Conservation (phyloP, 2,797 vertebrate species). For the Melanotaenia parkinsoni region DNA sequence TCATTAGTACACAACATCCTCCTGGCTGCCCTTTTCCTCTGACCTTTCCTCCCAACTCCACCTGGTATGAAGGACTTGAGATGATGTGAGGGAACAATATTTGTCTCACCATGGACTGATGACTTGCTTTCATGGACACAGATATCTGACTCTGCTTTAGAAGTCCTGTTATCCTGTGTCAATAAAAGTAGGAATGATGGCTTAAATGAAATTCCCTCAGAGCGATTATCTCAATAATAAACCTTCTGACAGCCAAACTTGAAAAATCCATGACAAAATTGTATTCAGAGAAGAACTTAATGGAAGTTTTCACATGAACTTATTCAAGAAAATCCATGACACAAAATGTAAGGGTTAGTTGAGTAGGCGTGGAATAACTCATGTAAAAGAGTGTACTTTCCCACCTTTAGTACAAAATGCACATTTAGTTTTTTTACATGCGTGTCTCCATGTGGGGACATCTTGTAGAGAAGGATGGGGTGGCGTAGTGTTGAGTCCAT, state of each 20-base stretch:
- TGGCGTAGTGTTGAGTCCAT: no score
- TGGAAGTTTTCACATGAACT: background rate
- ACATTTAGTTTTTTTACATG: background rate
- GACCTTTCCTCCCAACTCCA: conserved; percentile 19
- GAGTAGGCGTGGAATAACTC: background rate
- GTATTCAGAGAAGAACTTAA: background rate
- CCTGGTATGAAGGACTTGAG: background rate
- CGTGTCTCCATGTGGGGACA: background rate
- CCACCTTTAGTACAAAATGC: background rate
- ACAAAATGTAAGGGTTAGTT: background rate
- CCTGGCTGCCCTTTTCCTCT: conserved; percentile 7
- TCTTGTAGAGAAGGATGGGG: no score
- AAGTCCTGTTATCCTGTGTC: background rate
- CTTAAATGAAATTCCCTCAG: background rate
- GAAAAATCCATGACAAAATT: background rate
- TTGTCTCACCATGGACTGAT: background rate
- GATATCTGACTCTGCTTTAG: background rate
- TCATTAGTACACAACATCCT: conserved; percentile 26
- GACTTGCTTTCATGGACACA: background rate
- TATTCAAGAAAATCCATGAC: background rate
- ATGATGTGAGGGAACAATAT: background rate
- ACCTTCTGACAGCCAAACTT: background rate
- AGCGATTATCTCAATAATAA: background rate
- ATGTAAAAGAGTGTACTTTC: background rate
- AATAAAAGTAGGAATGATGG: background rate